Evolutionary conservation across 1,140 invertebrate species (phyloP).

Genomic region (Coenobita brevimanus): DNA sequence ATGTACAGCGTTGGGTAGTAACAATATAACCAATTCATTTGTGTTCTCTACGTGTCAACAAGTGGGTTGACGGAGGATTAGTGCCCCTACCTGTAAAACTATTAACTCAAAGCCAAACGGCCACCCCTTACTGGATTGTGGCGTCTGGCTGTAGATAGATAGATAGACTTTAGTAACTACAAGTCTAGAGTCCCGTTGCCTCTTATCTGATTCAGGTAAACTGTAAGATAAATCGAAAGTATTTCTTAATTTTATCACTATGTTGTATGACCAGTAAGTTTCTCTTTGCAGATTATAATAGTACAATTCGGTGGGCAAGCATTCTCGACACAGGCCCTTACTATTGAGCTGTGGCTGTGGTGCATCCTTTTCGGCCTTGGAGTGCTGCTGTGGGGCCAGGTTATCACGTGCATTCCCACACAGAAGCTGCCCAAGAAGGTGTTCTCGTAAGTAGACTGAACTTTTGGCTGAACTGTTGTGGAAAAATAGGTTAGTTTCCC

Average conservation of each 20-base stretch:
- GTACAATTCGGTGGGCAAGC: constrained; percentile 97
- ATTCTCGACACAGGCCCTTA: constrained; percentile 93
- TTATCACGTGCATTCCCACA: constrained; percentile 96
- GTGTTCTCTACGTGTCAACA: no score
- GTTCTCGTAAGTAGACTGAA: constrained; percentile 92
- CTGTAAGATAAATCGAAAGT: background rate
- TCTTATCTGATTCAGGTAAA: no score
- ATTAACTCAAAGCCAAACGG: no score
- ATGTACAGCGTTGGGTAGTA: no score
- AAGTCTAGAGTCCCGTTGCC: no score
- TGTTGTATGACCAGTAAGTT: background rate
- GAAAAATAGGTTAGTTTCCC: no score
- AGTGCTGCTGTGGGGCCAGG: constrained; percentile 96
- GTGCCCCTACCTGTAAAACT: no score
- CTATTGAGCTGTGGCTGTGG: constrained; percentile 98
- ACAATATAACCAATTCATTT: no score
- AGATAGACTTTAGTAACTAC: no score
- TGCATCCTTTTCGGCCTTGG: constrained; percentile 98
- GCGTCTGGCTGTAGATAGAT: no score
- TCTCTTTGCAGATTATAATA: constrained; percentile 88
- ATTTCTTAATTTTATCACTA: background rate
- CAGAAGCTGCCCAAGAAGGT: constrained; percentile 92
- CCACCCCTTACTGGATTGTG: background rate
- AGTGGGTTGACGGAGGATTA: no score
- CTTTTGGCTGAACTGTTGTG: no score